A percentile compares a stretch with the other conserved stretches of the same genome.
Conservation (phyloP, 2,888 invertebrate species). For the Agapostemon virescens region DNA sequence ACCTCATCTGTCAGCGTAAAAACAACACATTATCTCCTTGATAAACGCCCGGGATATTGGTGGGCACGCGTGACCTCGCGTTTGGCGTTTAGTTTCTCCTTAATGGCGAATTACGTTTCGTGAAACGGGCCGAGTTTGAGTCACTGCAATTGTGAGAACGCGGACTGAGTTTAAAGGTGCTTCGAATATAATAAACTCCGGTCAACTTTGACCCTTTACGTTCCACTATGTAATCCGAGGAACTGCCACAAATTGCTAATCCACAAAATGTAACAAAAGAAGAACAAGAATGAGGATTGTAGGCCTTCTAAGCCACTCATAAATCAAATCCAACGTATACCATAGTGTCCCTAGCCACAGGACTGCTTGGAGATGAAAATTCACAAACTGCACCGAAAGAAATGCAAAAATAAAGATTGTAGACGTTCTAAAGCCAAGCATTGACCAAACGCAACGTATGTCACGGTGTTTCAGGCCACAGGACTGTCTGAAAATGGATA, state of each 20-base stretch:
- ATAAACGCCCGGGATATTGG: constrained; percentile 10
- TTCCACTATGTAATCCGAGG: not conserved
- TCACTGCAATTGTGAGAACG: not conserved
- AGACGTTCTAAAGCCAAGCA: too few relatives aligned
- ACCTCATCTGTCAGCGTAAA: not conserved
- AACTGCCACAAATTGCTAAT: not conserved
- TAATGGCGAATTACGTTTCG: constrained; percentile 10
- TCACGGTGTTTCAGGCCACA: too few relatives aligned
- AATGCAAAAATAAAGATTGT: too few relatives aligned
- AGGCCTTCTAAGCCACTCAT: too few relatives aligned
- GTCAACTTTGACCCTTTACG: not conserved
- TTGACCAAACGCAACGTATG: too few relatives aligned
- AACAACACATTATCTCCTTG: constrained; percentile 12
- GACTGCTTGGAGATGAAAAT: not conserved
- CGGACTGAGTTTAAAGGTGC: not conserved
- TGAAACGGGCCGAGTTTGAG: not conserved
- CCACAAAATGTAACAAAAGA: too few relatives aligned
- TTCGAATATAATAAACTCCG: not conserved
- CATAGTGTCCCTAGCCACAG: too few relatives aligned
- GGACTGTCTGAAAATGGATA: too few relatives aligned
- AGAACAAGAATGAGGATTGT: too few relatives aligned
- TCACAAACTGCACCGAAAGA: not conserved
- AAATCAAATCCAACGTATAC: too few relatives aligned
- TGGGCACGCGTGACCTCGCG: constrained; percentile 11
- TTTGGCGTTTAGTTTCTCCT: constrained; percentile 8